Evolutionary conservation across 53 echinoderm and acorn worm genomes (phyloP).

Genomic region (Arbacia lixula): DNA sequence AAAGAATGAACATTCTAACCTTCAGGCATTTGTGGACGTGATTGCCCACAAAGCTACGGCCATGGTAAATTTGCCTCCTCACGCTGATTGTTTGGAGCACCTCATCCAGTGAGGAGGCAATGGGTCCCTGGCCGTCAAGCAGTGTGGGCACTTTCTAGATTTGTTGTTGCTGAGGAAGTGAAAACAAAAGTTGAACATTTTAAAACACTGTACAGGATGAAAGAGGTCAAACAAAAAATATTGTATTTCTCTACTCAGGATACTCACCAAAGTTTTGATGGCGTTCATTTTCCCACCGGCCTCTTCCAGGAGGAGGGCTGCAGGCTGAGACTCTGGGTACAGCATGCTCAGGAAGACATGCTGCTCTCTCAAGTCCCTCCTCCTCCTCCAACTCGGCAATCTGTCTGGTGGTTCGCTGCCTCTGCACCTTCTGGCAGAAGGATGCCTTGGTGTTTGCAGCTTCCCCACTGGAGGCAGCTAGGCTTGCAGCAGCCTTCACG

Average conservation of each 20-base stretch:
- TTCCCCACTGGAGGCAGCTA: too few relatives aligned
- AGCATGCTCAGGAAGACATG: not conserved
- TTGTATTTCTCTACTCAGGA: too few relatives aligned
- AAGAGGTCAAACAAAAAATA: too few relatives aligned
- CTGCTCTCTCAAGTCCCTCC: not conserved
- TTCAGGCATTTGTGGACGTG: not conserved
- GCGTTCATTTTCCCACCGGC: not conserved
- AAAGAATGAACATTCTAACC: too few relatives aligned
- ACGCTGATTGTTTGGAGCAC: not conserved
- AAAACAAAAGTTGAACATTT: too few relatives aligned
- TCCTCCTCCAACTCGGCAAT: not conserved
- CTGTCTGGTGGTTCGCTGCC: not conserved
- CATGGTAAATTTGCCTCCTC: not conserved
- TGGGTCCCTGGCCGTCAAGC: not conserved
- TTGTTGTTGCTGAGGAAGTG: not conserved
- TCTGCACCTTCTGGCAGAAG: too few relatives aligned
- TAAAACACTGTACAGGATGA: too few relatives aligned
- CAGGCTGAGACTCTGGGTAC: slow-evolving; percentile 16
- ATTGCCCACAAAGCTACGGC: not conserved
- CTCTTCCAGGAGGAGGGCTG: not conserved
- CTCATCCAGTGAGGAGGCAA: not conserved
- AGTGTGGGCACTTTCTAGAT: not conserved
- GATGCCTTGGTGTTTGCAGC: too few relatives aligned
- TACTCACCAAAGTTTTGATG: not conserved
- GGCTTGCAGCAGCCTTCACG: not conserved